A percentile compares a stretch with the other conserved stretches of the same genome.
Evolutionary conservation across 2,888 invertebrate species (phyloP).

Genomic region (Zhengitettix transpicula): DNA sequence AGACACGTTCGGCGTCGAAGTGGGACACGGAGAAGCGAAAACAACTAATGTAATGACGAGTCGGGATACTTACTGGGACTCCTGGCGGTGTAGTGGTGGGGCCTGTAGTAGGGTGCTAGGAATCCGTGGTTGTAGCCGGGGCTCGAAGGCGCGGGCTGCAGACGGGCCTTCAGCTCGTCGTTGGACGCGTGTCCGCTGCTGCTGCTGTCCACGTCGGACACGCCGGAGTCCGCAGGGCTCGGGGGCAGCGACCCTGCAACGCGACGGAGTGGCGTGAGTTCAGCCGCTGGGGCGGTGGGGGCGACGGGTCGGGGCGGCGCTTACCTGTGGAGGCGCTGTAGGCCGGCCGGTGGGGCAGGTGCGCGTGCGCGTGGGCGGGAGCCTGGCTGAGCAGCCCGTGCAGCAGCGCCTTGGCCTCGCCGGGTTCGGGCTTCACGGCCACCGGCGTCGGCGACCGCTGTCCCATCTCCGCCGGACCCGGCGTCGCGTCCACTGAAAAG

Average conservation of each 20-base stretch:
- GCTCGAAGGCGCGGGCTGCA: constrained; percentile 40
- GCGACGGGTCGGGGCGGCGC: not conserved
- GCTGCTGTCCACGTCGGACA: constrained; percentile 91
- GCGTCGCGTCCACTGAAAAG: not conserved
- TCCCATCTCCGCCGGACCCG: not conserved
- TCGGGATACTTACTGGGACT: not conserved
- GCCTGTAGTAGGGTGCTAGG: constrained; percentile 21
- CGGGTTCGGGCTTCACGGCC: not conserved
- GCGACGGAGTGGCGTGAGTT: not conserved
- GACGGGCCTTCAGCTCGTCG: constrained; percentile 74
- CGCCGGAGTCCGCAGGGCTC: constrained; percentile 93
- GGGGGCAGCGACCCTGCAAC: constrained; percentile 81
- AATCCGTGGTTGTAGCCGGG: constrained; percentile 18
- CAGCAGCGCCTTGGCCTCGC: not conserved
- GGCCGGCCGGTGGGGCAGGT: not conserved
- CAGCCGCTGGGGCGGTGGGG: no score
- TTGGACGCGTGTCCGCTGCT: constrained; percentile 58
- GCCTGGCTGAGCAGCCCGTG: not conserved
- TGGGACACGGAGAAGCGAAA: not conserved
- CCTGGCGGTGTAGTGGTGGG: constrained; percentile 1
- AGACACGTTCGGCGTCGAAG: not conserved
- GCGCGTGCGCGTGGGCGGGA: not conserved
- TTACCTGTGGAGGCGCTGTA: not conserved
- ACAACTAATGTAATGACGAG: no score
- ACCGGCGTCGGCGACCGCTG: not conserved